Base-by-base conservation (phyloP, 1,140 invertebrate genomes). In the Coenobita brevimanus region DNA sequence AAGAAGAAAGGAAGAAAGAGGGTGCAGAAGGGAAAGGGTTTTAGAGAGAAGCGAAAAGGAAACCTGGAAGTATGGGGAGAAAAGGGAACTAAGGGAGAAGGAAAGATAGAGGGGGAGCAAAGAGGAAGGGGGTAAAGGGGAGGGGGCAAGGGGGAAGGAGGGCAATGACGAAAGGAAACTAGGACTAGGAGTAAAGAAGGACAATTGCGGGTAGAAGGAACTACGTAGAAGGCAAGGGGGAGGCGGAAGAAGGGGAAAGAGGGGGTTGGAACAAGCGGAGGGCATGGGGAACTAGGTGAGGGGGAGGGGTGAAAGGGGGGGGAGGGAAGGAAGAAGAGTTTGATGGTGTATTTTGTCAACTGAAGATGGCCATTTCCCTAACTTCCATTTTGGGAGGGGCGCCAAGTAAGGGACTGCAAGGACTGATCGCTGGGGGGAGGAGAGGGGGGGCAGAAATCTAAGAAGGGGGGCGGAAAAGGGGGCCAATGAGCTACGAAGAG, bases 231-330 rank as follows among this genome's bases (percentile, higher is more conserved):
- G 67, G 41, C 33, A 71, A 38, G 41, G 67, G 41, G 67, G 41
- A 38, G 41, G 67, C 36, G 67, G 41, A 38, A 71, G 67, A 71
- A 38, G 41, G 30, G 41, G 62, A 67, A 33, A 67, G 62, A 67
- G 62, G 36, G 62, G 36, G n/a, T n/a, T n/a, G n/a, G n/a, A n/a
- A n/a, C n/a, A n/a, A n/a, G n/a, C n/a, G n/a, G n/a, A n/a, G n/a
- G n/a, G n/a, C n/a, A n/a, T n/a, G n/a, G n/a, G n/a, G n/a, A n/a
- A n/a, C n/a, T n/a, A n/a, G n/a, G n/a, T n/a, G 62, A 67, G 62
- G 36, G 62, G 36, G 62, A 67, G 62, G 36, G 62, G 36, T 24
- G 36, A 33, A 67, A 33, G 36, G 62, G 36, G 62, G 36, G 62
- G 36, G 62, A 67, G 62, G 36, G 62, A 24, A 21, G 21, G n/a